Conservation (phyloP, 2,888 invertebrate species). For the Dichetophora obliterata region DNA sequence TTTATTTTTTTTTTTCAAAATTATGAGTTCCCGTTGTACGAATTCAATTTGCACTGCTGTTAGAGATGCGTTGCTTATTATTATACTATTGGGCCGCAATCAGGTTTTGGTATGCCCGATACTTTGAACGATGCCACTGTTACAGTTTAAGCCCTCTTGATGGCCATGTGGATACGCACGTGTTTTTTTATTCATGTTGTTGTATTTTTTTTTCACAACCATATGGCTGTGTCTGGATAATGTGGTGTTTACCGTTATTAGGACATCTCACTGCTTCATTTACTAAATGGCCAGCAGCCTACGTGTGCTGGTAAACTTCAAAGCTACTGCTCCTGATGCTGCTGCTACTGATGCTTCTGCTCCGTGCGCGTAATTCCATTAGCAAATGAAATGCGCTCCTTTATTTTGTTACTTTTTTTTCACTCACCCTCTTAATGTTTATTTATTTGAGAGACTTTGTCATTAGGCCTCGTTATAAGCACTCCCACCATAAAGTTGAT, state of each 20-base stretch:
- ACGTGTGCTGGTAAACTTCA: too few species aligned
- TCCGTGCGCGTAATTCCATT: background rate
- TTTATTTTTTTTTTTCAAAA: too few species aligned
- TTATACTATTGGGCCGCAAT: background rate
- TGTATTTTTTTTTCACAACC: background rate
- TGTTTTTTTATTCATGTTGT: background rate
- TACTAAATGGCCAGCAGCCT: too few species aligned
- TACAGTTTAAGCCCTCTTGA: conserved; percentile 27
- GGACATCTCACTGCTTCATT: background rate
- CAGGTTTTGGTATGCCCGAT: background rate
- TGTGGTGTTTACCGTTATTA: conserved; percentile 21
- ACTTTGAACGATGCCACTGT: background rate
- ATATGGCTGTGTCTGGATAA: conserved; percentile 1
- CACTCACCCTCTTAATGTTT: conserved; percentile 15
- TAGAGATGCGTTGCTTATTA: too few species aligned
- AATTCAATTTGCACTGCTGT: too few species aligned
- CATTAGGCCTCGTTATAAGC: conserved; percentile 34
- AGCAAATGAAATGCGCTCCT: conserved; percentile 10
- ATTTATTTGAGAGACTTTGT: conserved; percentile 45
- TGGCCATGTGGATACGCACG: conserved; percentile 15
- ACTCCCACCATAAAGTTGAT: background rate
- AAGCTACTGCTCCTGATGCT: background rate
- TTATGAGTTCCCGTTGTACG: too few species aligned
- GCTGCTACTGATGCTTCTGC: background rate
- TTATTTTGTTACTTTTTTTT: too few species aligned